phyloP scores from a whole-genome alignment of 1,140 invertebrate species.

The Anagrus nilaparvatae region DNA sequence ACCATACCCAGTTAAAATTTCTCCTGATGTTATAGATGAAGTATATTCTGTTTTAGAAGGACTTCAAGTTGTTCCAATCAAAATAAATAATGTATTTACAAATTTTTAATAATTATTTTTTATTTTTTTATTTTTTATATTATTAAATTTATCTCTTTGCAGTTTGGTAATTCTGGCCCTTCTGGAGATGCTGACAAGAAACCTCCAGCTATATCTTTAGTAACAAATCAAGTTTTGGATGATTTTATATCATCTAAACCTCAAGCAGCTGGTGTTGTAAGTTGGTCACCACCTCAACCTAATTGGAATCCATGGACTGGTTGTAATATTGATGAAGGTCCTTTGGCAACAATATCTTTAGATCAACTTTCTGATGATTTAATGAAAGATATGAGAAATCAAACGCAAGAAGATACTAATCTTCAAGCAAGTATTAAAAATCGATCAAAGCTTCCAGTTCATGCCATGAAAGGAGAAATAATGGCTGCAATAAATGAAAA shows the following conservation, averaged over 20 bases:
- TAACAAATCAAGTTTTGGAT: slow-evolving; percentile 50
- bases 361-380: slow-evolving; percentile 76
- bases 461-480: slow-evolving; percentile 58
- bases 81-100: slow-evolving; percentile 16
- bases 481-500: slow-evolving; percentile 78
- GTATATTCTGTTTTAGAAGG: slow-evolving; percentile 54
- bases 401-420: slow-evolving; percentile 49
- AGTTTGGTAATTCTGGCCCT: background rate
- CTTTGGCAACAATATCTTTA: slow-evolving; percentile 65
- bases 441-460: slow-evolving; percentile 67
- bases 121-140: background rate
- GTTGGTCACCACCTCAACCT: slow-evolving; percentile 87
- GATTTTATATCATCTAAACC: slow-evolving; percentile 50
- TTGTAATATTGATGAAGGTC: slow-evolving; percentile 91
- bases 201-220: slow-evolving; percentile 40
- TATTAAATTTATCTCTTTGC: background rate
- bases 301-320: slow-evolving; percentile 97
- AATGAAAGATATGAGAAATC: slow-evolving; percentile 49
- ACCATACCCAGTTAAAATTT: slow-evolving; percentile 69
- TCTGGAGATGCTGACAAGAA: slow-evolving; percentile 1
- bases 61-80: slow-evolving; percentile 49
- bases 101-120: background rate
- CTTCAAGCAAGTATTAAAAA: slow-evolving; percentile 57
- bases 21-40: slow-evolving; percentile 53
- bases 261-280: slow-evolving; percentile 64